phyloP scores from a whole-genome alignment of 2,888 invertebrate species.

The Megalurothrips usitatus region DNA sequence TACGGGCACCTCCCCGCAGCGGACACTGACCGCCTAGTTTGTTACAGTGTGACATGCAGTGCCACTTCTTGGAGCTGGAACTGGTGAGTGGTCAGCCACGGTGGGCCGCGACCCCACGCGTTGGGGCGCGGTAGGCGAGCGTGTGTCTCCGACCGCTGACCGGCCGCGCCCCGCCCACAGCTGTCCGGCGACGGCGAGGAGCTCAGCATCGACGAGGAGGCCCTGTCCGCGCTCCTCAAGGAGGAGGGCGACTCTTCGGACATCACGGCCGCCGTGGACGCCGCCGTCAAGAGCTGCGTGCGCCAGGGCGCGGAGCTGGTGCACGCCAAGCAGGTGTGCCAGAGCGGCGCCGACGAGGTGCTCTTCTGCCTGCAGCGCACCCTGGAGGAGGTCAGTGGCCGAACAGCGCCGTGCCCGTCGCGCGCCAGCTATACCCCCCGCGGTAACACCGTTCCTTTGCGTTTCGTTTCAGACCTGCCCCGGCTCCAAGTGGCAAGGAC shows the following conservation, averaged over 20 bases:
- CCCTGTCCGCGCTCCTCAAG: not conserved
- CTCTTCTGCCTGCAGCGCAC: conserved; percentile 15
- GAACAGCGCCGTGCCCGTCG: not conserved
- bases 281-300: not conserved
- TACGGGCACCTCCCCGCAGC: no score
- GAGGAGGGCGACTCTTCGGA: conserved; percentile 6
- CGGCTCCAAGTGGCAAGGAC: conserved; percentile 7
- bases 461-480: conserved; percentile 3
- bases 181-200: not conserved
- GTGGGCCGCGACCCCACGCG: no score
- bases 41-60: conserved; percentile 2
- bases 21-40: not conserved
- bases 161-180: not conserved
- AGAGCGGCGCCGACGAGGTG: conserved; percentile 1
- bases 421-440: not conserved
- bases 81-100: not conserved
- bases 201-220: not conserved
- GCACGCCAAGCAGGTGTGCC: conserved; percentile 21
- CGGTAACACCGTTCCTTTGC: not conserved
- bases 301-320: not conserved
- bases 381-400: not conserved
- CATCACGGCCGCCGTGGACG: conserved; percentile 11
- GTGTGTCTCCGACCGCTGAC: no score
- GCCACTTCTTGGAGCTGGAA: conserved; percentile 17
- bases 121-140: no score